Conservation (phyloP, 2,888 invertebrate species). For the Synanthedon myopaeformis region DNA sequence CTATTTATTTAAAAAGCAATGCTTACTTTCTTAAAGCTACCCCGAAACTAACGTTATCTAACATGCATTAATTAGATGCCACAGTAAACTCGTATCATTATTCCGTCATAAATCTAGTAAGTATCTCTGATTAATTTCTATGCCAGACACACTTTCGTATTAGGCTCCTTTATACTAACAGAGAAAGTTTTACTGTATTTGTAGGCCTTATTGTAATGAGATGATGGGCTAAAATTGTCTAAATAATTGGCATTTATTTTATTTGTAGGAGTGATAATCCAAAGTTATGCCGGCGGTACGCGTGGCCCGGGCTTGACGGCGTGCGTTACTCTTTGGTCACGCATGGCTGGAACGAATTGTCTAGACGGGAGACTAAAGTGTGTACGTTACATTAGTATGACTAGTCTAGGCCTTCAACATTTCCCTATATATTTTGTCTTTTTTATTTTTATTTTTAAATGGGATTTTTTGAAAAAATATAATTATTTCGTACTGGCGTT, state of each 20-base stretch:
- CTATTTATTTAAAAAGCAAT: too few species aligned
- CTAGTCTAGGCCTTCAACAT: neutral
- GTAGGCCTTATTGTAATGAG: neutral
- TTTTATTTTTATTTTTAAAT: too few species aligned
- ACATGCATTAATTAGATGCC: neutral
- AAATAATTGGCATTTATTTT: neutral
- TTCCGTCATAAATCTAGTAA: slow-evolving; percentile 31
- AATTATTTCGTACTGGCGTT: too few species aligned
- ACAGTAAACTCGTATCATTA: slow-evolving; percentile 14
- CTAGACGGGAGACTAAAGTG: slow-evolving; percentile 28
- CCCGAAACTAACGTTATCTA: too few species aligned
- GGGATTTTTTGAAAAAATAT: too few species aligned
- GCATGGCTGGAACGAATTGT: slow-evolving; percentile 63
- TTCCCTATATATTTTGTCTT: too few species aligned
- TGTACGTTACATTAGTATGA: slow-evolving; percentile 19
- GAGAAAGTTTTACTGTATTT: neutral
- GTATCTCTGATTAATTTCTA: neutral
- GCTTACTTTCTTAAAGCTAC: too few species aligned
- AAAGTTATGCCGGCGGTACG: slow-evolving; percentile 31
- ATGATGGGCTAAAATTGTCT: neutral
- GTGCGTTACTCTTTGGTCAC: slow-evolving; percentile 51
- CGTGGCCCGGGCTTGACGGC: slow-evolving; percentile 55
- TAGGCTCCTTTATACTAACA: neutral
- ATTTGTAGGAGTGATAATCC: neutral
- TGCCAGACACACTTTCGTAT: neutral